A percentile compares a stretch with the other conserved stretches of the same genome.
These are phyloP conservation scores for Pantala flavescens DNA, from an alignment of 1,140 invertebrate species.

Conservation along the genomic window DNA sequence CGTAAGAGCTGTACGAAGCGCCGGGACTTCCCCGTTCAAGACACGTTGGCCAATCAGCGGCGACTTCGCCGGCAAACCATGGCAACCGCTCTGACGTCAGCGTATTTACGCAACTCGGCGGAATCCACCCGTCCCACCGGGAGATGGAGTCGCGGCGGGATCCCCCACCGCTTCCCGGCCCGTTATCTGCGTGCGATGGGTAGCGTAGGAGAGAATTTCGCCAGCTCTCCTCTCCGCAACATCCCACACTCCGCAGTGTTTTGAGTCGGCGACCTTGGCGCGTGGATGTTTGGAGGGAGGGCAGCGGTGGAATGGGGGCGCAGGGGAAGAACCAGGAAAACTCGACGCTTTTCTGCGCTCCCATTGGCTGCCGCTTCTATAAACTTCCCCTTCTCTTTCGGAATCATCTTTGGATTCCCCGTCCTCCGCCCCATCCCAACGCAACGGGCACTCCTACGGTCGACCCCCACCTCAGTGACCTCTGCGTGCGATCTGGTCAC, in stretches of 20 bases:
- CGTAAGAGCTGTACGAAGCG: background rate
- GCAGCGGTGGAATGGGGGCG: background rate
- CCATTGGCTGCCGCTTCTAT: background rate
- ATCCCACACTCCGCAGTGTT: background rate
- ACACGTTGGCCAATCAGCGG: background rate
- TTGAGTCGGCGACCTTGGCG: constrained; percentile 5
- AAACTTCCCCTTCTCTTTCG: background rate
- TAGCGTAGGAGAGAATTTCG: background rate
- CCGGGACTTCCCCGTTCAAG: background rate
- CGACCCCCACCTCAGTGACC: too few relatives aligned
- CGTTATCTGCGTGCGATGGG: background rate
- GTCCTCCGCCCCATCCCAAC: background rate
- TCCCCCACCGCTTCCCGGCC: background rate
- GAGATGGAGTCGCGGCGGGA: background rate
- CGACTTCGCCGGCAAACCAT: background rate
- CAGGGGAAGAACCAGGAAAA: background rate
- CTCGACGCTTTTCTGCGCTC: background rate
- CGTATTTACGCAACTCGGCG: constrained; percentile 3
- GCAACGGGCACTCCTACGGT: too few relatives aligned
- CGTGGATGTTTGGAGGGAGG: background rate
- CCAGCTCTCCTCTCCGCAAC: too few relatives aligned
- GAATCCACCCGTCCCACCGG: background rate
- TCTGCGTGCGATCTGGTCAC: too few relatives aligned
- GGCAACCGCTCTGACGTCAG: background rate
- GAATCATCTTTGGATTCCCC: background rate